Base-by-base conservation (phyloP, 1,140 invertebrate species). In the Zophobas atratus region DNA sequence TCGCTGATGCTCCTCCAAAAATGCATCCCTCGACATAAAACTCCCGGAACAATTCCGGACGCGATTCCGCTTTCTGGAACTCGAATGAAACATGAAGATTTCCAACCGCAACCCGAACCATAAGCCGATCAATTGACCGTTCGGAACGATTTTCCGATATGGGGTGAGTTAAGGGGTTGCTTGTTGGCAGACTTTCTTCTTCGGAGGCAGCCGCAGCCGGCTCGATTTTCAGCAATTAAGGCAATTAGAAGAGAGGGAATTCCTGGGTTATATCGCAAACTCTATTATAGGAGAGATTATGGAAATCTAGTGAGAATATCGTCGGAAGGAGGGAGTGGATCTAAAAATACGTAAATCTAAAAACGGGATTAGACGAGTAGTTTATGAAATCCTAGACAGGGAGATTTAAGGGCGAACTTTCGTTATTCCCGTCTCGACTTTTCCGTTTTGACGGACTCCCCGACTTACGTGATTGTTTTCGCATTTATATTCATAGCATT, bases 81-180 rank as follows among this genome's bases (percentile, higher is more conserved):
- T 60, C 56, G 56, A 35, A 57, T 57, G 55, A 60, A 60, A 60
- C 56, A 60, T 60, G 56, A 60, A 60, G 56, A 60, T 60, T 60
- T 60, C 56, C 35, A 38, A 60, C 56, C 56, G 35, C 56, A 60
- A 60, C 56, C 34, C 56, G 33, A 36, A 60, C 56, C 56, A 60
- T 60, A 60, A 60, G 56, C 56, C 56, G 56, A 60, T 60, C 56
- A 60, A 60, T 60, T 60, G 56, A 60, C 56, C 56, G 56, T 60
- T 60, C 56, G 35, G 35, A 39, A 6, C 56, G 56, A 60, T 60
- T 60, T 60, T 6, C 56, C 56, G 56, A 38, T 36, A 33, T n/a
- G 56, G 56, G 56, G 33, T 55, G 32, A 55, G n/a, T 55, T 55
- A 34, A 33, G 32, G 53, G 2, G 35, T 32, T 2, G 8, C 32